phyloP scores from a whole-genome alignment of 1,140 invertebrate genomes.

The Hetaerina americana region DNA sequence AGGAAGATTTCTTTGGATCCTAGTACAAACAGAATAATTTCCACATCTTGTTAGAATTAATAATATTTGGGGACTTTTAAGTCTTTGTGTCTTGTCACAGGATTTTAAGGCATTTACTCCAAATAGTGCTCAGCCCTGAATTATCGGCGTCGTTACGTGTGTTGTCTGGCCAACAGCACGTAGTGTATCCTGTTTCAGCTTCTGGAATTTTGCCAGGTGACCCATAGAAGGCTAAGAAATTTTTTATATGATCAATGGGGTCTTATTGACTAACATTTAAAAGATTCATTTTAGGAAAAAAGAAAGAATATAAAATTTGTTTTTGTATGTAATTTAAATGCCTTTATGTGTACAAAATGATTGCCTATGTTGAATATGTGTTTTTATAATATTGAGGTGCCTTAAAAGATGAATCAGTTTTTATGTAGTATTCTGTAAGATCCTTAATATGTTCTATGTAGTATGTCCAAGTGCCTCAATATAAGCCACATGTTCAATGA shows the following conservation, averaged over 20 bases:
- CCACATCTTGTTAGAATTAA: neutral
- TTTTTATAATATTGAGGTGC: neutral
- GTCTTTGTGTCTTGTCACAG: neutral
- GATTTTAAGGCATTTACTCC: neutral
- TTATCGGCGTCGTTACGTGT: neutral
- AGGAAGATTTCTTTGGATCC: neutral
- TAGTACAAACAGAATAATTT: neutral
- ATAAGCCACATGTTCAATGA: neutral
- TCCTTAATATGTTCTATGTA: too few species aligned
- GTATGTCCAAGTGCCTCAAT: neutral
- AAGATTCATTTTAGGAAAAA: neutral
- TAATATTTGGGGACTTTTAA: neutral
- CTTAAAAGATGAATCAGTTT: too few species aligned
- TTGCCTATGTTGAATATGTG: neutral
- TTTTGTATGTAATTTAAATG: too few species aligned
- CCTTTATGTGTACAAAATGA: too few species aligned
- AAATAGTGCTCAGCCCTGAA: neutral
- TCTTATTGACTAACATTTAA: neutral
- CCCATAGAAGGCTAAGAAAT: neutral
- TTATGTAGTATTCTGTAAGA: too few species aligned
- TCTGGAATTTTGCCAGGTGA: neutral
- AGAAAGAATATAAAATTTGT: too few species aligned
- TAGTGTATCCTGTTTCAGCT: neutral
- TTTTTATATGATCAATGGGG: neutral
- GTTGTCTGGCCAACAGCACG: neutral